A percentile compares a stretch with the other conserved stretches of the same genome.
Conservation (phyloP, 2,888 invertebrate genomes). For the Diploptera punctata region DNA sequence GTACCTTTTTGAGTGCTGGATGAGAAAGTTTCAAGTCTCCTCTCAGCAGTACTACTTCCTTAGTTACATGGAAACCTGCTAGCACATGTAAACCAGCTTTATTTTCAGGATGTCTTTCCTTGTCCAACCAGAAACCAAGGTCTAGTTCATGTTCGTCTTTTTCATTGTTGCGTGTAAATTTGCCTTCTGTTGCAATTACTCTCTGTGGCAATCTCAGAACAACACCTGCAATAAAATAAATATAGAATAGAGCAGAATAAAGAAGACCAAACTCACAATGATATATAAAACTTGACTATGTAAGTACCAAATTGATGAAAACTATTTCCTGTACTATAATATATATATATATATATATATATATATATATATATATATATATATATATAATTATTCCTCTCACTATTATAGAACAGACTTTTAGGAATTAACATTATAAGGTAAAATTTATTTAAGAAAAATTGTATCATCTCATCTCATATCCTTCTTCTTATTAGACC, state of each 20-base stretch:
- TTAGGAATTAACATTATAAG: too few relatives aligned
- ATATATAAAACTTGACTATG: too few relatives aligned
- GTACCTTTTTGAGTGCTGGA: slow-evolving; percentile 67
- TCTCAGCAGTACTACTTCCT: slow-evolving; percentile 60
- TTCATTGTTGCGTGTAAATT: not conserved
- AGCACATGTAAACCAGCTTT: slow-evolving; percentile 15
- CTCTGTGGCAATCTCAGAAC: slow-evolving; percentile 27
- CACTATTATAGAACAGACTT: too few relatives aligned
- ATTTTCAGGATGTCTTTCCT: slow-evolving; percentile 67
- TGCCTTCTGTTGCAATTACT: slow-evolving; percentile 34
- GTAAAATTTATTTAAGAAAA: too few relatives aligned
- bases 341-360: too few relatives aligned
- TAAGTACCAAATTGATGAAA: too few relatives aligned
- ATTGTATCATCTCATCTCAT: too few relatives aligned
- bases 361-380: not conserved
- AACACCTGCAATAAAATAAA: not conserved
- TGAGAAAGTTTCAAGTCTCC: slow-evolving; percentile 70
- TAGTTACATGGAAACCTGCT: slow-evolving; percentile 50
- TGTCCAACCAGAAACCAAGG: slow-evolving; percentile 71
- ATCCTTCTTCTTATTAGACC: too few relatives aligned
- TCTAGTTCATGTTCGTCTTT: slow-evolving; percentile 48
- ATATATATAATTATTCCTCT: too few relatives aligned
- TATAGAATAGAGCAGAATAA: too few relatives aligned
- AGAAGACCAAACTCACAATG: too few relatives aligned
- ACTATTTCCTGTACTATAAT: too few relatives aligned